phyloP scores from a whole-genome alignment of 2,888 invertebrate genomes.

The Neoitamus cyanurus region DNA sequence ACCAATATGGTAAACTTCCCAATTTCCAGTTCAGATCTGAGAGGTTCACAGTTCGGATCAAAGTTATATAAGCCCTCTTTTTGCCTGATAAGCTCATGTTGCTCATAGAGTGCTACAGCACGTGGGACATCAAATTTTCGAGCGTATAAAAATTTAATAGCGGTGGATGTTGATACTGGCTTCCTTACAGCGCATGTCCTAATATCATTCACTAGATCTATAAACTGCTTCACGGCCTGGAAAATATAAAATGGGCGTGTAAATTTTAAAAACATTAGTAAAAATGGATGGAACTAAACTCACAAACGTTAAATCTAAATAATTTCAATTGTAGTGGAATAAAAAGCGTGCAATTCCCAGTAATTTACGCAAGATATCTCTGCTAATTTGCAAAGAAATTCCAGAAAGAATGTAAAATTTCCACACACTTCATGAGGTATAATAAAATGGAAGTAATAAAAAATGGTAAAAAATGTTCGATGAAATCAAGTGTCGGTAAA shows the following conservation, averaged over 20 bases:
- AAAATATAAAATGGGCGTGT: slow-evolving; percentile 45
- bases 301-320: too few relatives aligned
- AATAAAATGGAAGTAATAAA: background rate
- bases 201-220: slow-evolving; percentile 66
- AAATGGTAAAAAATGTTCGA: background rate
- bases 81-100: slow-evolving; percentile 89
- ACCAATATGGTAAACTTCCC: slow-evolving; percentile 97
- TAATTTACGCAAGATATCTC: background rate
- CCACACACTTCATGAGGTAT: background rate
- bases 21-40: slow-evolving; percentile 87
- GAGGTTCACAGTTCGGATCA: slow-evolving; percentile 84
- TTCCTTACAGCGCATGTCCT: slow-evolving; percentile 58
- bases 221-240: slow-evolving; percentile 67
- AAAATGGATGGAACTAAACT: too few relatives aligned
- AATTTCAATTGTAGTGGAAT: background rate
- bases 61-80: slow-evolving; percentile 88
- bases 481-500: background rate
- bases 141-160: slow-evolving; percentile 91
- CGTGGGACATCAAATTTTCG: slow-evolving; percentile 94
- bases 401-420: background rate
- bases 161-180: slow-evolving; percentile 78
- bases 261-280: background rate
- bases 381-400: background rate
- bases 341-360: background rate
- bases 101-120: slow-evolving; percentile 90